Evolutionary conservation across 2,888 invertebrate species (phyloP).

Genomic region (Urechis unicinctus): DNA sequence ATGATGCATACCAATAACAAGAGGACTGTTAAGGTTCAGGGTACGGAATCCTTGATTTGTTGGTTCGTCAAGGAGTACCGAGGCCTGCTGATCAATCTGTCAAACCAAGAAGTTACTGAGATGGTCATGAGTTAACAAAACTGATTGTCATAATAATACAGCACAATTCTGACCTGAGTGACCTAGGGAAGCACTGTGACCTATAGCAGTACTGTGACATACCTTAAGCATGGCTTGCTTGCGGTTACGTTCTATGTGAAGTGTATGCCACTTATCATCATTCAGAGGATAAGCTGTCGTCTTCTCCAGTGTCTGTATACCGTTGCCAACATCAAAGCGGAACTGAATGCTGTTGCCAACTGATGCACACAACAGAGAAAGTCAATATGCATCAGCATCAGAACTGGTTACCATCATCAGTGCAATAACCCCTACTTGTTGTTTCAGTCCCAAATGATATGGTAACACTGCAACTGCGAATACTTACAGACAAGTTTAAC

Average conservation of each 20-base stretch:
- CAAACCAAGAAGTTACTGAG: no score
- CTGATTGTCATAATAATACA: no score
- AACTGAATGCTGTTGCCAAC: constrained; percentile 87
- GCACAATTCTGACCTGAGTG: no score
- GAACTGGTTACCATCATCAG: no score
- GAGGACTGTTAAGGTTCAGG: constrained; percentile 72
- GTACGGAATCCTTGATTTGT: constrained; percentile 63
- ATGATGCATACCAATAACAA: constrained; percentile 66
- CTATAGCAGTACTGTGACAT: no score
- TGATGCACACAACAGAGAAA: constrained; percentile 42
- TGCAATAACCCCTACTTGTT: no score
- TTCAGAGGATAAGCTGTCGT: constrained; percentile 79
- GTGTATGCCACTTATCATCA: constrained; percentile 91
- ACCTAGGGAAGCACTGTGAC: no score
- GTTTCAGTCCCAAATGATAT: no score
- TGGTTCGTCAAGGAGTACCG: constrained; percentile 33
- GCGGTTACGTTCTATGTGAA: constrained; percentile 86
- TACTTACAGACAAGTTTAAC: constrained; percentile 64
- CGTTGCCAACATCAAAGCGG: constrained; percentile 80
- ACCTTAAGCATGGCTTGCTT: constrained; percentile 88
- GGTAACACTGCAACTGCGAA: neutral
- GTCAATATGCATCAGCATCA: no score
- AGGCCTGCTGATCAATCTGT: constrained; percentile 51
- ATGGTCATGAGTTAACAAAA: no score
- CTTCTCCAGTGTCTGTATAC: constrained; percentile 78